Conservation (phyloP, 2,888 invertebrate genomes). For the Tuta absoluta region DNA sequence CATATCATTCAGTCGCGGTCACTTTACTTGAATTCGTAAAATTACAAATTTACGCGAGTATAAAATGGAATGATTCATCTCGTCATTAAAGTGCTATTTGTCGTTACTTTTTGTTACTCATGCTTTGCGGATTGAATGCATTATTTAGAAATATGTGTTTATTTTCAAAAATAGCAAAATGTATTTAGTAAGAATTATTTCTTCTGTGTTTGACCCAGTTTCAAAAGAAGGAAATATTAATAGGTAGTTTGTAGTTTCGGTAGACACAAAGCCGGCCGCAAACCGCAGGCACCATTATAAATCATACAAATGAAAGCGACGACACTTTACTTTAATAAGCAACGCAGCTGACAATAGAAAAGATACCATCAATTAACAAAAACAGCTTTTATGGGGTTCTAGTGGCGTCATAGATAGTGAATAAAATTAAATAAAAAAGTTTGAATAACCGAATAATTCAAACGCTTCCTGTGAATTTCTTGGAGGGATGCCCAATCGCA, state of each 20-base stretch:
- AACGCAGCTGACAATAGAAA: slow-evolving; percentile 20
- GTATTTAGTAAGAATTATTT: neutral
- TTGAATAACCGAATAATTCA: slow-evolving; percentile 29
- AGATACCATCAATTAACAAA: slow-evolving; percentile 23
- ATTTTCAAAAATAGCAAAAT: slow-evolving; percentile 4
- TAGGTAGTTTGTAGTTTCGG: slow-evolving; percentile 22
- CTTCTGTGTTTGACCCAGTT: neutral
- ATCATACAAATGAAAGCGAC: slow-evolving; percentile 26
- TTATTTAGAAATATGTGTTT: slow-evolving; percentile 22
- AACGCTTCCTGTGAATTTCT: slow-evolving; percentile 2
- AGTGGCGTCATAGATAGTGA: slow-evolving; percentile 20
- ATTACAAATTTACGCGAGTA: slow-evolving; percentile 10
- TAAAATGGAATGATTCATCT: slow-evolving; percentile 25
- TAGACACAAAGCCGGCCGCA: slow-evolving; percentile 29
- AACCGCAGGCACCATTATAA: slow-evolving; percentile 19
- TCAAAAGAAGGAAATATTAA: slow-evolving; percentile 9
- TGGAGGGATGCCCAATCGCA: slow-evolving; percentile 1
- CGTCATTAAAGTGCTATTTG: slow-evolving; percentile 9
- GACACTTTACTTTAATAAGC: slow-evolving; percentile 28
- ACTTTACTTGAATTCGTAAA: slow-evolving; percentile 19
- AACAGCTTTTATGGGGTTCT: slow-evolving; percentile 1
- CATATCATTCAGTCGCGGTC: slow-evolving; percentile 12
- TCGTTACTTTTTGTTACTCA: slow-evolving; percentile 19
- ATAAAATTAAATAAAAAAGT: slow-evolving; percentile 32
- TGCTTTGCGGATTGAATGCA: neutral